phyloP scores from a whole-genome alignment of 2,888 invertebrate species.

The Cerastis leucographa region DNA sequence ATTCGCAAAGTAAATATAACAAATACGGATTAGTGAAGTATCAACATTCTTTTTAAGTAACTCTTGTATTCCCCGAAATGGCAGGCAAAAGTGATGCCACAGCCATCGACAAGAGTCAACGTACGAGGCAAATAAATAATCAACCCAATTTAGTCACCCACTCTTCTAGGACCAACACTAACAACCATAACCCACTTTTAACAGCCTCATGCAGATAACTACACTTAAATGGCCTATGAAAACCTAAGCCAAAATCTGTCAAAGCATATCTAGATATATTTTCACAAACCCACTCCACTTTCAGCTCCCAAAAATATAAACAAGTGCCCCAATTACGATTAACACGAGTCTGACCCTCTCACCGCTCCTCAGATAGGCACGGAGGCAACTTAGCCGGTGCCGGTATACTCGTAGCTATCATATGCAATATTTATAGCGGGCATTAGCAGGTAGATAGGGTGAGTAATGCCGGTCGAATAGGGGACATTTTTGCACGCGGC shows the following conservation, averaged over 20 bases:
- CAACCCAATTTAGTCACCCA: not conserved
- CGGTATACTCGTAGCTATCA: slow-evolving; percentile 73
- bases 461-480: slow-evolving; percentile 81
- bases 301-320: slow-evolving; percentile 51
- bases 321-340: slow-evolving; percentile 61
- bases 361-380: slow-evolving; percentile 64
- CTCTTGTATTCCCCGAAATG: too few relatives aligned
- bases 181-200: not conserved
- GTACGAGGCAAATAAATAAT: not conserved
- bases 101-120: not conserved
- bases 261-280: not conserved
- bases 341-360: slow-evolving; percentile 61
- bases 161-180: not conserved
- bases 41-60: not conserved
- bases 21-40: not conserved
- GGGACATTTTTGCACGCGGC: slow-evolving; percentile 84
- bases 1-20: not conserved
- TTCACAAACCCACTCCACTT: slow-evolving; percentile 24
- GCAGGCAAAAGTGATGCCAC: not conserved
- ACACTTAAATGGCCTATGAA: not conserved
- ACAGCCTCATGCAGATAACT: not conserved
- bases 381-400: slow-evolving; percentile 36
- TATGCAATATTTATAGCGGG: slow-evolving; percentile 84
- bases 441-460: slow-evolving; percentile 85
- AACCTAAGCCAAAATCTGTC: not conserved